Evolutionary conservation across 2,113 vertebrate species (phyloP), one percentile per base, ranked within the genome.

Genomic region (Copsychus sechellarum): DNA sequence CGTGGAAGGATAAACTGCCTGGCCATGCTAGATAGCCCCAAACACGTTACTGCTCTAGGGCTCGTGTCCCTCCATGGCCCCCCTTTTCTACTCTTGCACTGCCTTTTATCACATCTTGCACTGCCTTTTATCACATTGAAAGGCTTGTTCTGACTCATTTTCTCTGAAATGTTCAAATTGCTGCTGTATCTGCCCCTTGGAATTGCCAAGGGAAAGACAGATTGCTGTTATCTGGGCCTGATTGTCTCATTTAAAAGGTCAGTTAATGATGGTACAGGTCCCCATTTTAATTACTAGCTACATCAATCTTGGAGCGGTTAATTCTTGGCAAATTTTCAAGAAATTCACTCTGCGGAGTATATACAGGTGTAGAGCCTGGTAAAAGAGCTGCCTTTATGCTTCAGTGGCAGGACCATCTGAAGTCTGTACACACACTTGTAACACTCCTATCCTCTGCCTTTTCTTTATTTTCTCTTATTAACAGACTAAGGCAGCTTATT

Each of bases 111-210:
- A 54, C 3, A 3, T 21, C 33, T 72, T 77, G n/a, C 47, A 25
- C 58, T 83, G 58, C 51, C 76, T 81, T 86, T 89, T 92, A 88
- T 76, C 81, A 54, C 3, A 3, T 21, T 4, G 0, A 74, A 90
- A 76, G 57, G 36, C 70, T 84, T 89, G 0, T 45, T 93, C 82
- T 96, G 95, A 95, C 60, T 97, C 80, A 88, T 72, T 96, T 96
- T 92, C 93, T 81, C 79, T 53, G 21, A 70, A 88, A 76, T 36
- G 81, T 86, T 96, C 88, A 84, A 90, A 93, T 93, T 93, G 92
- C 92, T 95, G 86, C 95, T 94, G 40, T 57, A 93, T 95, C 88
- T 95, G 95, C 69, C 83, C 65, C 86, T 81, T 95, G 65, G 69
- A 94, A 95, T 92, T 71, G 60, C 86, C 86, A 93, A 57, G 90